Evolutionary conservation across 2,888 invertebrate species (phyloP).

Genomic region (Lepeophtheirus nordmannii): DNA sequence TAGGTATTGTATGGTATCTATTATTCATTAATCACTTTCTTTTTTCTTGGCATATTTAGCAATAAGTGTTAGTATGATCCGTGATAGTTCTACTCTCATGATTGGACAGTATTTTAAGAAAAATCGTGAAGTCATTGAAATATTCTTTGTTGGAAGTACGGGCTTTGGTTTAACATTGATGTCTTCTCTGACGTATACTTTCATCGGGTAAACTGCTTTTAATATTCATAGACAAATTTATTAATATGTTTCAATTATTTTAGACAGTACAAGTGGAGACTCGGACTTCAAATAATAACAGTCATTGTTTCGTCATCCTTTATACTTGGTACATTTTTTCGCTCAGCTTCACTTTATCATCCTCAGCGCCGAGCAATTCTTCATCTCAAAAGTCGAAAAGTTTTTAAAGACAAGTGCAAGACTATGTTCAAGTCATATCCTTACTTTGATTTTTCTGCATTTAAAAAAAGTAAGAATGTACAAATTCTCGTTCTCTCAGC

Average conservation of each 20-base stretch:
- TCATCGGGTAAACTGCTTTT: too few species aligned
- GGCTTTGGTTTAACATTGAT: too few species aligned
- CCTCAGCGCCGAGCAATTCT: neutral
- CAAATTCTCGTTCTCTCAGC: neutral
- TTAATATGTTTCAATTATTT: neutral
- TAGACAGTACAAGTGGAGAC: neutral
- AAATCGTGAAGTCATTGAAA: too few species aligned
- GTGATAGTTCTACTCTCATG: too few species aligned
- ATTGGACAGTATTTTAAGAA: too few species aligned
- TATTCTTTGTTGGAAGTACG: too few species aligned
- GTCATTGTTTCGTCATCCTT: neutral
- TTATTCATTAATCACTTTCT: too few species aligned
- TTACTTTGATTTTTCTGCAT: neutral
- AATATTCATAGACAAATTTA: too few species aligned
- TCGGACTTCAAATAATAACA: neutral
- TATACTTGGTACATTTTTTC: neutral
- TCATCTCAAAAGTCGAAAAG: conserved; percentile 1
- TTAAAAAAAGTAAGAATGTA: neutral
- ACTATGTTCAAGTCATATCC: neutral
- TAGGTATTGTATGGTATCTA: too few species aligned
- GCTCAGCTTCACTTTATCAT: neutral
- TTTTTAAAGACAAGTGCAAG: neutral
- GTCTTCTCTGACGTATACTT: too few species aligned
- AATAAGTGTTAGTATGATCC: too few species aligned
- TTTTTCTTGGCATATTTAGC: too few species aligned